Base-by-base conservation (phyloP, 2,113 vertebrate species). In the Tragelaphus imberbis region DNA sequence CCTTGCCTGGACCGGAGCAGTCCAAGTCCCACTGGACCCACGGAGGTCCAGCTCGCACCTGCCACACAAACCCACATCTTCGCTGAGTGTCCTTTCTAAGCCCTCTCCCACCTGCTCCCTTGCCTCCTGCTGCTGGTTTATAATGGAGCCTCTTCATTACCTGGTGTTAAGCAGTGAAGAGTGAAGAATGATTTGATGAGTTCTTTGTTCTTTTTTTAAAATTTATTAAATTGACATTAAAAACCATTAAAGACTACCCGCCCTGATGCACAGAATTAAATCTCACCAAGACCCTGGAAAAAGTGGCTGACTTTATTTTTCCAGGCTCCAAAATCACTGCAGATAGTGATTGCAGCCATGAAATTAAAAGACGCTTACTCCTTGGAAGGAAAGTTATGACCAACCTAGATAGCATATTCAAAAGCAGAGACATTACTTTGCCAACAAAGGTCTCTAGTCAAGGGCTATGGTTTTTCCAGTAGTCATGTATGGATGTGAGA, bases 181-280 rank as follows among this genome's bases (percentile, higher is more conserved):
- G 79, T 21, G 59, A 84, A 91, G 3, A 28, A 23, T 13, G 23
- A 77, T 65, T n/a, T 59, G 49, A 71, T 10, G 28, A 44, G 51
- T 44, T 77, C 27, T 84, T 95, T 30, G 84, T 68, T 84, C 90
- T 90, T 65, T 49, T 84, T 59, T 53, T 40, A 6, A 4, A 68
- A 94, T 68, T 91, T 88, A 93, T 84, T 79, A 91, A 90, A 88
- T 47, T 80, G 53, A 91, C 88, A 95, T 91, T 71, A 79, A 71
- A 94, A 84, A 16, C 36, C 7, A 87, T 77, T 25, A 49, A 56
- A 61, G 19, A 47, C 36, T 11, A 61, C n/a, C 6, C 2, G 0
- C 33, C 82, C 61, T 47, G n/a, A 88, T 13, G 36, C 68, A 51
- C 30, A 90, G 68, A n/a, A 58, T 36, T 58, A 40, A 84, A 25